A percentile compares a stretch with the other conserved stretches of the same genome.
phyloP scores from a whole-genome alignment of 1,140 invertebrate species.

The Drosophila pruinosa region DNA sequence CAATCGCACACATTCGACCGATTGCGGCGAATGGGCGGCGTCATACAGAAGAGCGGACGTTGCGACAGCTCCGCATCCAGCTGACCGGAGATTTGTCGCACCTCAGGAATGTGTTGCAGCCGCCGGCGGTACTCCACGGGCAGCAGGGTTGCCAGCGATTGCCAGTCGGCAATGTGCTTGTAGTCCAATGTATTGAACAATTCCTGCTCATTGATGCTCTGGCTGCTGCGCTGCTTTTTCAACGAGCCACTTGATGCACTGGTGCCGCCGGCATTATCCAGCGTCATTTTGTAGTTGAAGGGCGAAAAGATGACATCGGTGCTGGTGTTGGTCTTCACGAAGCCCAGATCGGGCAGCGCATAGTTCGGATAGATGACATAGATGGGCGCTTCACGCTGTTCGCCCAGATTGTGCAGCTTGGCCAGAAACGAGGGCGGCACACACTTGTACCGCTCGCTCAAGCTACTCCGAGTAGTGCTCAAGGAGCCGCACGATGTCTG shows the following conservation, averaged over 20 bases:
- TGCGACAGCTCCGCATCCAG: slow-evolving; percentile 84
- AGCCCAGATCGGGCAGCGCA: slow-evolving; percentile 93
- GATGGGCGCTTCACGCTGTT: slow-evolving; percentile 88
- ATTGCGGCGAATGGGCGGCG: slow-evolving; percentile 85
- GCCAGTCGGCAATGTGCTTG: slow-evolving; percentile 94
- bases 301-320: slow-evolving; percentile 86
- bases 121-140: slow-evolving; percentile 90
- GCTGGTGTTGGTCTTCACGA: slow-evolving; percentile 87
- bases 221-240: slow-evolving; percentile 87
- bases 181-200: slow-evolving; percentile 90
- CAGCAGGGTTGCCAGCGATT: slow-evolving; percentile 93
- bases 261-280: slow-evolving; percentile 43
- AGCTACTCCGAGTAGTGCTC: slow-evolving; percentile 72
- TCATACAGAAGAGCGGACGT: slow-evolving; percentile 87
- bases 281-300: slow-evolving; percentile 81
- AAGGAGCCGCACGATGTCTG: slow-evolving; percentile 86
- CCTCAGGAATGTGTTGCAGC: slow-evolving; percentile 90
- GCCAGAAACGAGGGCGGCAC: slow-evolving; percentile 87
- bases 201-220: slow-evolving; percentile 89
- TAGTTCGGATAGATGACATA: slow-evolving; percentile 97
- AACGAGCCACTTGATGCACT: slow-evolving; percentile 40
- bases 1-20: slow-evolving; percentile 86
- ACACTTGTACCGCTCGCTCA: slow-evolving; percentile 83
- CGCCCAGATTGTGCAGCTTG: slow-evolving; percentile 85
- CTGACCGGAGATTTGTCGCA: slow-evolving; percentile 67